Evolutionary conservation across 2,888 invertebrate species (phyloP).

Genomic region (Ochropleura leucogaster): DNA sequence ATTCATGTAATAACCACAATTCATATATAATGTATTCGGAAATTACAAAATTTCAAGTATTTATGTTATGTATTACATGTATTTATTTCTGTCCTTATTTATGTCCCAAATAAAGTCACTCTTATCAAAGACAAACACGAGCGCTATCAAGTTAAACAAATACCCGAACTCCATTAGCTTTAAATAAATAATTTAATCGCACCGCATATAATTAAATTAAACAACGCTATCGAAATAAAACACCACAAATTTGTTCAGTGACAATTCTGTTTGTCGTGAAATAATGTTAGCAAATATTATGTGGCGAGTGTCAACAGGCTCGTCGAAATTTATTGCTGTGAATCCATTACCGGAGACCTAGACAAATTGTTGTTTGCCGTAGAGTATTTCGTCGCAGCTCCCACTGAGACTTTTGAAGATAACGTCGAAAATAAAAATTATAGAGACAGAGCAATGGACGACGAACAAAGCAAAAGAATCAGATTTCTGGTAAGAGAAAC

Average conservation of each 20-base stretch:
- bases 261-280: constrained; percentile 82
- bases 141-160: constrained; percentile 74
- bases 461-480: constrained; percentile 26
- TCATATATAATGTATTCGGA: constrained; percentile 26
- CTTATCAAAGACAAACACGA: constrained; percentile 75
- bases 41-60: constrained; percentile 29
- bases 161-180: constrained; percentile 74
- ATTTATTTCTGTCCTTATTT: constrained; percentile 72
- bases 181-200: constrained; percentile 82
- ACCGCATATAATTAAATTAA: constrained; percentile 80
- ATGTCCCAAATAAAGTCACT: constrained; percentile 74
- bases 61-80: too few relatives aligned
- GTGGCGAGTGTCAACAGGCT: constrained; percentile 77
- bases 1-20: constrained; percentile 25
- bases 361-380: constrained; percentile 45
- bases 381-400: constrained; percentile 22
- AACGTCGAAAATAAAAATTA: constrained; percentile 18
- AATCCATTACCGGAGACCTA: constrained; percentile 70
- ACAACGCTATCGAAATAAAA: constrained; percentile 83
- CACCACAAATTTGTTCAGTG: constrained; percentile 85
- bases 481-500: constrained; percentile 25
- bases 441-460: constrained; percentile 52
- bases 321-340: constrained; percentile 83
- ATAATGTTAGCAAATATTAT: constrained; percentile 85
- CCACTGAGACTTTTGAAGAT: constrained; percentile 36